Conservation (phyloP, 2,888 invertebrate species). For the Argyresthia goedartella region DNA sequence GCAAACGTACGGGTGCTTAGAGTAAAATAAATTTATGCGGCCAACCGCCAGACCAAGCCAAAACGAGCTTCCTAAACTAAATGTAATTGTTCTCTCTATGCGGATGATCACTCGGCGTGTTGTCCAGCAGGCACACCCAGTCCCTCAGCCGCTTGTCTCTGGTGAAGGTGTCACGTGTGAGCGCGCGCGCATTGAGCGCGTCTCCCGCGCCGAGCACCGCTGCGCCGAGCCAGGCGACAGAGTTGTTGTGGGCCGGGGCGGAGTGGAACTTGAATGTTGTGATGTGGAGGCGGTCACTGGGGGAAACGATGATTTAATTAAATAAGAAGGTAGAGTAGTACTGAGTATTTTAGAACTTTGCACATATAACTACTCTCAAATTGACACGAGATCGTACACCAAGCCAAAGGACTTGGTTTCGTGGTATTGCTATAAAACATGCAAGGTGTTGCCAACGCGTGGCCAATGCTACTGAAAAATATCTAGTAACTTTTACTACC, state of each 20-base stretch:
- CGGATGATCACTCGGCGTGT: slow-evolving; percentile 35
- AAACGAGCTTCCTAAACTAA: background rate
- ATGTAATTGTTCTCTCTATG: slow-evolving; percentile 16
- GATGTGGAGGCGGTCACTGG: slow-evolving; percentile 26
- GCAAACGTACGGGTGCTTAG: too few relatives aligned
- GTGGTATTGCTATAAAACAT: too few relatives aligned
- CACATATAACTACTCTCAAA: too few relatives aligned
- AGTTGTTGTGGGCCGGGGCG: slow-evolving; percentile 82
- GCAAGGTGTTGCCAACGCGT: too few relatives aligned
- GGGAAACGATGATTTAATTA: background rate
- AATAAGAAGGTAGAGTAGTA: background rate
- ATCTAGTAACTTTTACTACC: too few relatives aligned
- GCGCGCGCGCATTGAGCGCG: slow-evolving; percentile 76
- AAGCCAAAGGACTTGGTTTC: too few relatives aligned
- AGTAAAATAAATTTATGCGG: too few relatives aligned
- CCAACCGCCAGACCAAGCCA: too few relatives aligned
- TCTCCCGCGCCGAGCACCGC: slow-evolving; percentile 76
- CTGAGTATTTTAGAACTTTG: too few relatives aligned
- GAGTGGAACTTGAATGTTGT: slow-evolving; percentile 80
- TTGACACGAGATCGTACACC: too few relatives aligned
- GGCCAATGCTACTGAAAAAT: too few relatives aligned
- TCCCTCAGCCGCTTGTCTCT: slow-evolving; percentile 81
- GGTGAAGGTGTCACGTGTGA: slow-evolving; percentile 82
- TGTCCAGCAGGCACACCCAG: slow-evolving; percentile 81
- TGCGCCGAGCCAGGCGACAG: slow-evolving; percentile 90